Evolutionary conservation across 2,797 vertebrate species (phyloP).

Genomic region (Oreochromis mossambicus): DNA sequence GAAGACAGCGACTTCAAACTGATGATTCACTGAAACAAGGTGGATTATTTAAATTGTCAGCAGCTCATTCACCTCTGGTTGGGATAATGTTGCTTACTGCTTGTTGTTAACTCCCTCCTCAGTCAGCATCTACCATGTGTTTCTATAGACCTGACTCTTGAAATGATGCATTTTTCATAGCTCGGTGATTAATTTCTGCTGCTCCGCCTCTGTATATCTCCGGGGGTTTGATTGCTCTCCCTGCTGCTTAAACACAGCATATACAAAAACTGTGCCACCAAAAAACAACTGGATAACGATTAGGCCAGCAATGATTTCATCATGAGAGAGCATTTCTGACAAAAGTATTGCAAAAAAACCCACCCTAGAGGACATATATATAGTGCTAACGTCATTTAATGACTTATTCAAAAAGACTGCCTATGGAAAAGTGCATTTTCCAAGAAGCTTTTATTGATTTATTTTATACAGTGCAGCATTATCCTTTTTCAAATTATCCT

Average conservation of each 20-base stretch:
- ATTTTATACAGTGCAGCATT: not conserved
- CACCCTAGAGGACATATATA: not conserved
- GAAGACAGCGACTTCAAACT: not conserved
- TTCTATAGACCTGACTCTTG: conserved; percentile 1
- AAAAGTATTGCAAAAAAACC: not conserved
- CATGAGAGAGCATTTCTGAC: not conserved
- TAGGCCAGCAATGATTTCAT: not conserved
- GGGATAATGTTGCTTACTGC: not conserved
- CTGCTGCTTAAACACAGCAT: not conserved
- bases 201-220: conserved; percentile 1
- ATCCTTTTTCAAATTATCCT: not conserved
- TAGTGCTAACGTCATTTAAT: not conserved
- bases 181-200: conserved; percentile 33
- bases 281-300: not conserved
- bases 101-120: not conserved
- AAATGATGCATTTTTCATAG: conserved; percentile 33
- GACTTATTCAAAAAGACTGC: not conserved
- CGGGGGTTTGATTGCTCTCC: conserved; percentile 21
- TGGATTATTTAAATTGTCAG: not conserved
- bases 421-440: not conserved
- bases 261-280: not conserved
- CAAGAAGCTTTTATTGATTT: not conserved
- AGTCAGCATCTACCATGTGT: conserved; percentile 22
- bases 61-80: not conserved
- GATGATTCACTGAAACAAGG: not conserved